phyloP scores from a whole-genome alignment of 2,888 invertebrate species.

The Heteropelma amictum region DNA sequence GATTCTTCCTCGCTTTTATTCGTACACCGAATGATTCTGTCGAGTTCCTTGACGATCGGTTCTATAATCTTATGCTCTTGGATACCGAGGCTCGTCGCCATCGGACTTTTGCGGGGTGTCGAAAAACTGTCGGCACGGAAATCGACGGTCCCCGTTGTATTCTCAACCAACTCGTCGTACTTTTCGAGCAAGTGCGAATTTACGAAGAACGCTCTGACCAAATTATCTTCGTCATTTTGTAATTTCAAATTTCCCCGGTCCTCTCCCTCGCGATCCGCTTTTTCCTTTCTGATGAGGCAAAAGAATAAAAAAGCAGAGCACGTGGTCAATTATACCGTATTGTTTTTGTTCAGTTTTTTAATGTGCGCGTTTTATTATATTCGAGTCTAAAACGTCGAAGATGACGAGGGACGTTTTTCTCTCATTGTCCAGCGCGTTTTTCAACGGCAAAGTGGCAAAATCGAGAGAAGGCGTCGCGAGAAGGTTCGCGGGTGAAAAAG shows the following conservation, averaged over 20 bases:
- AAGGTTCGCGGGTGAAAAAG: constrained; percentile 19
- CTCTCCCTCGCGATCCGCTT: not conserved
- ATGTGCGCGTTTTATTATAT: not conserved
- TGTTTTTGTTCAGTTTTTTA: not conserved
- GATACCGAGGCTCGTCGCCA: constrained; percentile 7
- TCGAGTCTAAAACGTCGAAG: not conserved
- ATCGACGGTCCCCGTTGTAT: not conserved
- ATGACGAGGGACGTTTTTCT: not conserved
- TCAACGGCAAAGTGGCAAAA: too few relatives aligned
- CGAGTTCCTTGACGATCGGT: constrained; percentile 62
- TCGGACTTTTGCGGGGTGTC: constrained; percentile 3
- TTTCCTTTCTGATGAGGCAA: constrained; percentile 36
- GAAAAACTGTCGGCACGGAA: constrained; percentile 13
- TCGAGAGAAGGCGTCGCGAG: too few relatives aligned
- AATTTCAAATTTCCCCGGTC: not conserved
- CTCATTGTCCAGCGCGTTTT: not conserved
- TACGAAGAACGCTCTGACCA: constrained; percentile 26
- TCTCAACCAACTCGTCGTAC: constrained; percentile 34
- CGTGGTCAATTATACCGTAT: constrained; percentile 28
- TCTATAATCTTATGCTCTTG: constrained; percentile 56
- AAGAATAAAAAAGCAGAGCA: not conserved
- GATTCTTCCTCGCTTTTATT: constrained; percentile 28
- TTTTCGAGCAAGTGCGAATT: constrained; percentile 42
- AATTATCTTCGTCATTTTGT: constrained; percentile 11
- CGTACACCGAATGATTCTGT: constrained; percentile 59